Evolutionary conservation across 2,113 vertebrate species (phyloP).

Genomic region (Oncorhynchus gorbuscha): DNA sequence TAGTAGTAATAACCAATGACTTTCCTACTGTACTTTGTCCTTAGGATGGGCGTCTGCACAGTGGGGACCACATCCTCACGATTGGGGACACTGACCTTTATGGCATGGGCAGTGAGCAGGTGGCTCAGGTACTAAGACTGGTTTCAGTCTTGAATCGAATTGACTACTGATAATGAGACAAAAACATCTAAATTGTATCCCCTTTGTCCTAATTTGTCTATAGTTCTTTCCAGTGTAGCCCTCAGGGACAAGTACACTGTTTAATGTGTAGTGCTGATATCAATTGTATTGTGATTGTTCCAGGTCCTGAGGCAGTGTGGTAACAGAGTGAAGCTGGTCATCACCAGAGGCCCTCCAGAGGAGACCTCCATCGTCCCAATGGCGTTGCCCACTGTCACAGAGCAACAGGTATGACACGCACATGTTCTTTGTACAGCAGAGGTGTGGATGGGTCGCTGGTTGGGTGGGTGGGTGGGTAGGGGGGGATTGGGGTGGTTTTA

Average conservation of each 20-base stretch:
- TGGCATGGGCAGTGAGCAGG: slow-evolving; percentile 94
- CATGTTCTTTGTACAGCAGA: no score
- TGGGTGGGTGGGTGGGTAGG: no score
- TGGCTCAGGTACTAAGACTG: slow-evolving; percentile 79
- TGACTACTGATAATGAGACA: no score
- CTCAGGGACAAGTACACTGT: no score
- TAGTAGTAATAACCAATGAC: no score
- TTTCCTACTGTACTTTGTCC: background rate
- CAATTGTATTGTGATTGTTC: slow-evolving; percentile 63
- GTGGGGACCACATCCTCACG: slow-evolving; percentile 92
- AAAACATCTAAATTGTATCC: no score
- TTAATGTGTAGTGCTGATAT: no score
- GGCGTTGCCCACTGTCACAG: slow-evolving; percentile 64
- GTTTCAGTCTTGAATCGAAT: no score
- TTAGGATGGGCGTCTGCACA: slow-evolving; percentile 87
- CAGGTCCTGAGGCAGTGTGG: slow-evolving; percentile 93
- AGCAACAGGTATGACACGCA: slow-evolving; percentile 68
- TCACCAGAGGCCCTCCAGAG: slow-evolving; percentile 84
- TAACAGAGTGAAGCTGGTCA: slow-evolving; percentile 84
- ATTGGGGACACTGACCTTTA: slow-evolving; percentile 89
- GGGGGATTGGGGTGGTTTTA: background rate
- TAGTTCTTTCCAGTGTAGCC: no score
- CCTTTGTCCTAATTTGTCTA: no score
- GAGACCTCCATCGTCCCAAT: slow-evolving; percentile 71
- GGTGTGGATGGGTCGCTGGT: background rate